A percentile compares a stretch with the other conserved stretches of the same genome.
Conservation (phyloP, 2,113 vertebrate species). For the Electrona antarctica region DNA sequence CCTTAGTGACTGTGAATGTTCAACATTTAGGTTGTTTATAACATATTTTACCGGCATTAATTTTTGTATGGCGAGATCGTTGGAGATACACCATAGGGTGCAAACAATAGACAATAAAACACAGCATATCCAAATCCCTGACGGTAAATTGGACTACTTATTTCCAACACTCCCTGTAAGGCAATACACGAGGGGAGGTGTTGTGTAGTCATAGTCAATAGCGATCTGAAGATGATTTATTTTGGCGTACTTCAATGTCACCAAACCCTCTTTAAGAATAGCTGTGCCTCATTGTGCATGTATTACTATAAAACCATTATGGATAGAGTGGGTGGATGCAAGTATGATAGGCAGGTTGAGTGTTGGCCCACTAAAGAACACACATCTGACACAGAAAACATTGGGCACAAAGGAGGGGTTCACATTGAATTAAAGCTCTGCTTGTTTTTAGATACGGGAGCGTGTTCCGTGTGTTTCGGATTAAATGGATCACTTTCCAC, state of each 20-base stretch:
- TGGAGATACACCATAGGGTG: too few species aligned
- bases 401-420: conserved; percentile 22
- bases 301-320: conserved; percentile 23
- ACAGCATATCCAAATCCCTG: too few species aligned
- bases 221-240: conserved; percentile 15
- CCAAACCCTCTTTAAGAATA: conserved; percentile 2
- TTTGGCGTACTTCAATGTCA: conserved; percentile 15
- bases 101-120: too few species aligned
- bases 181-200: neutral
- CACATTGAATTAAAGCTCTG: conserved; percentile 13
- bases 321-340: neutral
- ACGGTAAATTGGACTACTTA: too few species aligned
- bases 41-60: too few species aligned
- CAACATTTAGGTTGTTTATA: too few species aligned
- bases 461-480: conserved; percentile 23
- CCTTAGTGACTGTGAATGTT: too few species aligned
- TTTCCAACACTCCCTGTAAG: neutral
- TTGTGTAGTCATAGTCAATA: neutral
- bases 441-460: conserved; percentile 32
- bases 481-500: conserved; percentile 23
- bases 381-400: conserved; percentile 36
- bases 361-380: conserved; percentile 19
- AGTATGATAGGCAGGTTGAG: neutral
- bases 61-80: too few species aligned
- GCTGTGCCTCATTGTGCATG: neutral